Conservation (phyloP, 2,113 vertebrate species). For the Leptosomus discolor region DNA sequence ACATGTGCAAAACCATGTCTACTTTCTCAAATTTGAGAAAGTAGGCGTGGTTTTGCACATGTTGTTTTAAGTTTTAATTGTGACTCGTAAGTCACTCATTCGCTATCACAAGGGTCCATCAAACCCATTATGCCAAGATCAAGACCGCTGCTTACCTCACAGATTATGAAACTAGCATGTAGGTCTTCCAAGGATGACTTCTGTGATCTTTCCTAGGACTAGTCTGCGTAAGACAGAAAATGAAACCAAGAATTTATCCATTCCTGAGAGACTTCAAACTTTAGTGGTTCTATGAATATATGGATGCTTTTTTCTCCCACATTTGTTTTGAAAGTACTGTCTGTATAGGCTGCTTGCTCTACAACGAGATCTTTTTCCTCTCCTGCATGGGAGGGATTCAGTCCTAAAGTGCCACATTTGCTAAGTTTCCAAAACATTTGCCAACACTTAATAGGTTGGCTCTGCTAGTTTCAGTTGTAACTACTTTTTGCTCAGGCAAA, state of each 20-base stretch:
- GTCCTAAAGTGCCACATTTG: background rate
- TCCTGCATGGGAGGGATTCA: background rate
- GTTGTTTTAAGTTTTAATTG: no score
- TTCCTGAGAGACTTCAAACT: background rate
- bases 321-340: background rate
- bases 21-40: no score
- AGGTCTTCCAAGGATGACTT: background rate
- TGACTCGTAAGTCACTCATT: background rate
- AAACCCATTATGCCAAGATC: background rate
- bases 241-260: background rate
- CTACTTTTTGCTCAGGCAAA: background rate
- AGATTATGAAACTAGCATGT: background rate
- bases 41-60: no score
- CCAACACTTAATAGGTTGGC: background rate
- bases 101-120: background rate
- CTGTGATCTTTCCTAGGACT: background rate
- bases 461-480: background rate
- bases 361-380: background rate
- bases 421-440: background rate
- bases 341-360: background rate
- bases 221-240: background rate
- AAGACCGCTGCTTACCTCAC: background rate
- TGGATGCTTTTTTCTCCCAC: background rate
- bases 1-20: background rate
- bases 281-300: background rate